Conservation (phyloP, 1,140 invertebrate species). For the Euschistus heros region DNA sequence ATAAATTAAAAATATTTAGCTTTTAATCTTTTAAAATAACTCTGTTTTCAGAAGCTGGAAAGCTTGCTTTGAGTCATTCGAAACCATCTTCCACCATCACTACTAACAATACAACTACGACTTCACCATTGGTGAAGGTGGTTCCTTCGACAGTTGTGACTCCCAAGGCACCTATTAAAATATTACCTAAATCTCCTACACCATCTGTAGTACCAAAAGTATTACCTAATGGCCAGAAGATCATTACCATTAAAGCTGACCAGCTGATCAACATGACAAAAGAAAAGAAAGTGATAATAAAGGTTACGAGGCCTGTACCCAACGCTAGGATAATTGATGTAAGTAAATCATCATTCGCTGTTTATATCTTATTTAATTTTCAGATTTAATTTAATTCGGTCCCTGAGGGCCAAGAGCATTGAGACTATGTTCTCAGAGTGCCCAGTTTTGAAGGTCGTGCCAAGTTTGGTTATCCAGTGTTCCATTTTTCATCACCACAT, state of each 20-base stretch:
- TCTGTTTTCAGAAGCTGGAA: slow-evolving; percentile 51
- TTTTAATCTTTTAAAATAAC: no score
- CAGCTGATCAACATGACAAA: slow-evolving; percentile 35
- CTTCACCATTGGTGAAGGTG: no score
- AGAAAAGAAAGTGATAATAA: slow-evolving; percentile 34
- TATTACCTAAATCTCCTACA: not conserved
- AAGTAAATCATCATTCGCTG: not conserved
- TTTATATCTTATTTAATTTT: no score
- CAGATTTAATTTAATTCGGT: no score
- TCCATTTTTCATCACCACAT: no score
- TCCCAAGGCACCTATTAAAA: not conserved
- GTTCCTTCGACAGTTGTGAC: not conserved
- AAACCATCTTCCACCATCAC: slow-evolving; percentile 10
- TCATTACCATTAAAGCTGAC: slow-evolving; percentile 38
- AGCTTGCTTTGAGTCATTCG: slow-evolving; percentile 45
- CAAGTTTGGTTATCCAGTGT: no score
- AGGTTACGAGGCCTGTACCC: not conserved
- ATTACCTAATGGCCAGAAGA: slow-evolving; percentile 30
- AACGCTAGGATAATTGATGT: slow-evolving; percentile 21
- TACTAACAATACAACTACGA: no score
- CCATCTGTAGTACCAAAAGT: not conserved
- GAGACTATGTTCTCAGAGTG: no score
- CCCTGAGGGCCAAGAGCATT: no score
- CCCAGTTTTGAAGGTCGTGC: no score
- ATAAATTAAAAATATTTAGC: no score